Evolutionary conservation across 2,113 vertebrate genomes (phyloP).

Genomic region (Tragelaphus buxtoni): DNA sequence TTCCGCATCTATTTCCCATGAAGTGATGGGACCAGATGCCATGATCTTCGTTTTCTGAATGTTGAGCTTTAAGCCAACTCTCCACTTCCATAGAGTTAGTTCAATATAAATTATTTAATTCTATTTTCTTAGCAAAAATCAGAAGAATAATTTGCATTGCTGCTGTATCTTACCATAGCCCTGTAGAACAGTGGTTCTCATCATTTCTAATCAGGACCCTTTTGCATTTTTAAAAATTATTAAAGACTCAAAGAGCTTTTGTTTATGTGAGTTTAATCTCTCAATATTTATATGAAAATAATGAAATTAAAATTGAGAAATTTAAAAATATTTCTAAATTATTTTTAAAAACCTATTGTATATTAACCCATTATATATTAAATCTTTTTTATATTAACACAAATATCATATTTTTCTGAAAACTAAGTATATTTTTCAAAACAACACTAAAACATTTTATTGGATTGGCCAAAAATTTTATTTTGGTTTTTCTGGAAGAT

Average conservation of each 20-base stretch:
- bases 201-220: background rate
- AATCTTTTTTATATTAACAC: background rate
- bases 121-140: slow-evolving; percentile 22
- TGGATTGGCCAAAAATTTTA: background rate
- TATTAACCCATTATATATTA: background rate
- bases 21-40: too few relatives aligned
- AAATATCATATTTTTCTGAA: background rate
- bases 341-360: background rate
- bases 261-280: background rate
- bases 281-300: background rate
- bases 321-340: background rate
- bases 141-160: background rate
- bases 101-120: background rate
- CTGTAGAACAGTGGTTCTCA: background rate
- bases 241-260: background rate
- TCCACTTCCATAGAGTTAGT: background rate
- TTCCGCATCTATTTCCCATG: too few relatives aligned
- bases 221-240: slow-evolving; percentile 8
- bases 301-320: background rate
- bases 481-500: background rate
- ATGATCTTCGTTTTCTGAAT: too few relatives aligned
- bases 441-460: background rate
- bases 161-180: background rate
- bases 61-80: too few relatives aligned
- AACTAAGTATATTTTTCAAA: background rate